Evolutionary conservation across 2,888 invertebrate species (phyloP), one percentile per base, ranked within the genome.

Genomic region (Xestobium rufovillosum): DNA sequence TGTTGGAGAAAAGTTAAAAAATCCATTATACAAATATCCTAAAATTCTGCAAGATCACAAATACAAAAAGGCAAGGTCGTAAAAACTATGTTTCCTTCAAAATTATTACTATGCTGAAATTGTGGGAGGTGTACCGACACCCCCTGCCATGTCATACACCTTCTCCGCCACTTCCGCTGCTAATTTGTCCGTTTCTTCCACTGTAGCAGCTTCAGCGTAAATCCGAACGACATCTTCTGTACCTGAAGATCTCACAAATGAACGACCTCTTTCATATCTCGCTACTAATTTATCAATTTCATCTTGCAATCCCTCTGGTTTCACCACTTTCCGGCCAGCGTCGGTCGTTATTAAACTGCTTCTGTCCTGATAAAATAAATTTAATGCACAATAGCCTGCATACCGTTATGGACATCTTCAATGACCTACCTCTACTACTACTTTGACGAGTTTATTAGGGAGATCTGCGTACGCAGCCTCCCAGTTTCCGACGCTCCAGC

Each of bases 161-260:
- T 78, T 75, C 46, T 72, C 62, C 0, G 83, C 78, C 4, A 94
- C 84, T 62, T 88, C 80, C 2, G 76, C 69, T 1, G 85, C 86
- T 40, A 96, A 65, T 44, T 52, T 48, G 43, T 66, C 62, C 19
- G 55, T 56, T 34, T 80, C 78, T 56, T 72, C 68, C 55, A 76
- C 73, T 3, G 84, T 83, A 14, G 81, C 77, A 2, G 92, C 91
- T 67, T 99, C 98, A 0, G 95, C 92, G 65, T 97, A 99, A 0
- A 99, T 85, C 43, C 98, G 72, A 2, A 98, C 86, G 8, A 96
- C 73, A 63, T 98, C 94, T 67, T 99, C 98, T 0, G 98, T 98
- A 4, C 98, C 98, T 0, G 97, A 97, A 0, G 98, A 84, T 30
- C 96, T 74, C 0, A 95, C 92, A 69, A 98, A 97, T 3, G 92